Percentiles rank a stretch among this genome's conserved stretches.
Conservation (phyloP, 2,797 vertebrate genomes). For the Propithecus perrieri region DNA sequence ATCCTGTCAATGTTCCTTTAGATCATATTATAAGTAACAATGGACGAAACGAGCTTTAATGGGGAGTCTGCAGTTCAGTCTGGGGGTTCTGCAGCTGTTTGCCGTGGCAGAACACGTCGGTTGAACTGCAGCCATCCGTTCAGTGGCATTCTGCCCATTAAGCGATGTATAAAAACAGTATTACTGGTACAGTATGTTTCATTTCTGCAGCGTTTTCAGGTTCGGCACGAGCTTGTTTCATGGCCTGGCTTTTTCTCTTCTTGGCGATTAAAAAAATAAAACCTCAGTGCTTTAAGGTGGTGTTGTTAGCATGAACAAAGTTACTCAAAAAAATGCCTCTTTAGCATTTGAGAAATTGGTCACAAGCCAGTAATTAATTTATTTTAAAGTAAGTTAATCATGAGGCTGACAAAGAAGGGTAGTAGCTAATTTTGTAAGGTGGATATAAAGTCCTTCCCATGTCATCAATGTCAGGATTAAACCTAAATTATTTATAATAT, state of each 20-base stretch:
- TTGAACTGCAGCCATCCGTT: slow-evolving; percentile 73
- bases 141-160: slow-evolving; percentile 74
- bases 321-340: slow-evolving; percentile 62
- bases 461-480: not conserved
- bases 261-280: slow-evolving; percentile 27
- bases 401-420: slow-evolving; percentile 31
- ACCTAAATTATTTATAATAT: not conserved
- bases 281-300: slow-evolving; percentile 33
- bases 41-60: slow-evolving; percentile 83
- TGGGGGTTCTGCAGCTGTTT: slow-evolving; percentile 83
- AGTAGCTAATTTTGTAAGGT: slow-evolving; percentile 37
- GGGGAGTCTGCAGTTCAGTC: slow-evolving; percentile 76
- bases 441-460: not conserved
- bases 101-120: slow-evolving; percentile 64
- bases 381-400: slow-evolving; percentile 50
- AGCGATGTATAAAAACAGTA: slow-evolving; percentile 61
- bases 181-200: slow-evolving; percentile 60
- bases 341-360: slow-evolving; percentile 64
- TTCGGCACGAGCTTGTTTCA: slow-evolving; percentile 66
- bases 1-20: slow-evolving; percentile 82
- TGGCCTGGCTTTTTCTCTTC: slow-evolving; percentile 65
- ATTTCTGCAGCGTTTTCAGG: slow-evolving; percentile 71
- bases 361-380: slow-evolving; percentile 48
- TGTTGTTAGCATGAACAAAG: slow-evolving; percentile 52
- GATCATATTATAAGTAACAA: slow-evolving; percentile 83